phyloP scores from a whole-genome alignment of 2,113 vertebrate genomes.

The Aegypius monachus region DNA sequence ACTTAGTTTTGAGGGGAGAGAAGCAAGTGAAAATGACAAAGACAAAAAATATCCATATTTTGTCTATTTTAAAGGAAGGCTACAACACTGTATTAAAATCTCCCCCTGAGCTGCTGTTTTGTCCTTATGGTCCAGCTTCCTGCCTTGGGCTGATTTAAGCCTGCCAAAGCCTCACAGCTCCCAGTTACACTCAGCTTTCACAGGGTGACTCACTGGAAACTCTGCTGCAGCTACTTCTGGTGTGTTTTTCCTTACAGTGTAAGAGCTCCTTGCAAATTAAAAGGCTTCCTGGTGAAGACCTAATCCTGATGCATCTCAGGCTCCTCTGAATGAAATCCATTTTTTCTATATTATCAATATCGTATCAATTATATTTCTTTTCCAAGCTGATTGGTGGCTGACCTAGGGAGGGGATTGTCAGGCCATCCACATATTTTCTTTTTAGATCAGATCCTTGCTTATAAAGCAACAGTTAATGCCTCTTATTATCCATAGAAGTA shows the following conservation, averaged over 20 bases:
- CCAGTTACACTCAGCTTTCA: rapidly evolving
- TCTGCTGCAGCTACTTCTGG: neutral
- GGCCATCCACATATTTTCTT: neutral
- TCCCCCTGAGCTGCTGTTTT: neutral
- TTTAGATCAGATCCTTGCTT: neutral
- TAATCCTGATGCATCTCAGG: neutral
- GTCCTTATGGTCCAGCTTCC: neutral
- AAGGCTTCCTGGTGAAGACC: neutral
- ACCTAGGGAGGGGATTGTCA: neutral
- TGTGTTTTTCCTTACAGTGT: neutral
- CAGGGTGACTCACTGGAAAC: neutral
- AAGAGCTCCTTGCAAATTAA: constrained; percentile 1
- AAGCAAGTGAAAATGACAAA: neutral
- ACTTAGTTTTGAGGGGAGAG: neutral
- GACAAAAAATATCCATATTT: rapidly evolving
- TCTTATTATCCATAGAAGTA: neutral
- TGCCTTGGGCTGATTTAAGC: neutral
- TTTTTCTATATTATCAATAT: neutral
- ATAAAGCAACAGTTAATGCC: neutral
- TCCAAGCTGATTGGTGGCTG: neutral
- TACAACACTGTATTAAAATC: neutral
- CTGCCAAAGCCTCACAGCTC: neutral
- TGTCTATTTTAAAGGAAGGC: neutral
- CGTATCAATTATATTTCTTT: neutral
- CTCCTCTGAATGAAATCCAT: rapidly evolving